phyloP scores from a whole-genome alignment of 2,797 vertebrate genomes.

The Coendou prehensilis region DNA sequence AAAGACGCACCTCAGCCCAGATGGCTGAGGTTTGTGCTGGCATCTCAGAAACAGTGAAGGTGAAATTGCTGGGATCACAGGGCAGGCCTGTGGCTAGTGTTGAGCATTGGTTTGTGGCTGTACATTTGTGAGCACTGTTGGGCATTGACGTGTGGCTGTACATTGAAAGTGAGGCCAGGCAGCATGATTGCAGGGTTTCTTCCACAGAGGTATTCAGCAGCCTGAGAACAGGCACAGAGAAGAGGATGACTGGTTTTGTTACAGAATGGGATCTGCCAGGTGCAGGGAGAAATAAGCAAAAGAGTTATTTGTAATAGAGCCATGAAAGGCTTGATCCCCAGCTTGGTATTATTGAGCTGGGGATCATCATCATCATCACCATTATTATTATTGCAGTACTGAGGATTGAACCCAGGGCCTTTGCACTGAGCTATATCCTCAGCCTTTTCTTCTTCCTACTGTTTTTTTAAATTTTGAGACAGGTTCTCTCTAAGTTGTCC shows the following conservation, averaged over 20 bases:
- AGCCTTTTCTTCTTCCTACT: neutral
- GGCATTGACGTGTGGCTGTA: neutral
- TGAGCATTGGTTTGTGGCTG: neutral
- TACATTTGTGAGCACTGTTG: no score
- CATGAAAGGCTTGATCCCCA: neutral
- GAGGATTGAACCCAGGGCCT: neutral
- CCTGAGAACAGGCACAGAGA: neutral
- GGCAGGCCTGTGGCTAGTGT: neutral
- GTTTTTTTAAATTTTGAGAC: neutral
- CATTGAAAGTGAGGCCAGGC: neutral
- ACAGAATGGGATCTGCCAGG: neutral
- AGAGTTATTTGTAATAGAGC: neutral
- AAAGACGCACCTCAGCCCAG: neutral
- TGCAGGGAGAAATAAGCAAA: no score
- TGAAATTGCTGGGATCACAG: neutral
- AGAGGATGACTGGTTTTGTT: neutral
- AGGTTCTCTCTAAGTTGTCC: neutral
- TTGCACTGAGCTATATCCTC: neutral
- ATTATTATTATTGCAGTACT: neutral
- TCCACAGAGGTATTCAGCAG: neutral
- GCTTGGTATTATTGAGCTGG: neutral
- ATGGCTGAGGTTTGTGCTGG: neutral
- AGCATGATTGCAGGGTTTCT: neutral
- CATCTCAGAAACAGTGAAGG: neutral
- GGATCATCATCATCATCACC: no score